Percentiles rank a stretch among this genome's conserved stretches.
These are phyloP conservation scores for Galerucella calmariensis DNA, from an alignment of 2,888 invertebrate genomes.

Conservation along the genomic window DNA sequence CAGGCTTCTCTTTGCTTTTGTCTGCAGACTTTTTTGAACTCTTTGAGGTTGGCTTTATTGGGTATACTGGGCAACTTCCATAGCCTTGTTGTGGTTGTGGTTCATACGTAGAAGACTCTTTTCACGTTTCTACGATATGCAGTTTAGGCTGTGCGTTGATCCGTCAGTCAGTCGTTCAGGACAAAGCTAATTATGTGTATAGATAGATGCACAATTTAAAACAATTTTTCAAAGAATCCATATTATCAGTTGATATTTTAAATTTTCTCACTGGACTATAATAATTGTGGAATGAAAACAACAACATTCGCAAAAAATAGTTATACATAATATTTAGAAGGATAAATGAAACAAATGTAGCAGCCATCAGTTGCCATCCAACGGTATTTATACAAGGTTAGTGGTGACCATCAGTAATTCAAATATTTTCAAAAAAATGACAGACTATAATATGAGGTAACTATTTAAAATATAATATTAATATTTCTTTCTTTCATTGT, in stretches of 20 bases:
- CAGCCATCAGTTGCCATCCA: not conserved
- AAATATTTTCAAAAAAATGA: not conserved
- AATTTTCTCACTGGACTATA: not conserved
- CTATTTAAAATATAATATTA: not conserved
- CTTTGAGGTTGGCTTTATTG: too few species aligned
- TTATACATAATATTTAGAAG: not conserved
- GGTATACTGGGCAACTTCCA: too few species aligned
- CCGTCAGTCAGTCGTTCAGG: too few species aligned
- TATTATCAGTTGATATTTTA: not conserved
- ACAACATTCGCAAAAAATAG: not conserved
- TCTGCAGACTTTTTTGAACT: too few species aligned
- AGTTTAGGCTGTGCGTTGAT: too few species aligned
- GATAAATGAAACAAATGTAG: not conserved
- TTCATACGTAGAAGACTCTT: too few species aligned
- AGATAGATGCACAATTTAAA: too few species aligned
- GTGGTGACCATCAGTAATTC: not conserved
- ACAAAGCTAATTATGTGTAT: too few species aligned
- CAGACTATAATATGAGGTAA: not conserved
- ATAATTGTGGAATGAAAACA: not conserved
- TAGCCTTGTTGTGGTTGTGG: too few species aligned
- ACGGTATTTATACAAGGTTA: not conserved
- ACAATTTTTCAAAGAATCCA: too few species aligned
- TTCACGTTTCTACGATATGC: too few species aligned
- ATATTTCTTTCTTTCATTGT: not conserved
- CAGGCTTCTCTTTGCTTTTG: too few species aligned